Conservation (phyloP, 2,113 vertebrate genomes). For the Ictalurus furcatus region DNA sequence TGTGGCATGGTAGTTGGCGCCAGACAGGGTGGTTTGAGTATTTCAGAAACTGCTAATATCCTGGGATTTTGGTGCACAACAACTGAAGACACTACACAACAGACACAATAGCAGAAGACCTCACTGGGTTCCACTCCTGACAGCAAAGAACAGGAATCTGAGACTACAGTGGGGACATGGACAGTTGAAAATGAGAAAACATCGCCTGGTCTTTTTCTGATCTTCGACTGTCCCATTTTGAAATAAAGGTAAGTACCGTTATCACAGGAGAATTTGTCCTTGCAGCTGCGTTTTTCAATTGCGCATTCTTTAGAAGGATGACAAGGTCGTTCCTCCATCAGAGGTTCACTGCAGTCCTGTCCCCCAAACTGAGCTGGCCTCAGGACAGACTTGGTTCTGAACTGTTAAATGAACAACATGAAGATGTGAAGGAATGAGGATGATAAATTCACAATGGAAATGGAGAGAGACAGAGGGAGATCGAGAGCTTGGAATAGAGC, state of each 20-base stretch:
- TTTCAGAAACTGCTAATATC: not conserved
- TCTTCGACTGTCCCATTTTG: not conserved
- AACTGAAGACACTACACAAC: not conserved
- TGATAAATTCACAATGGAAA: not conserved
- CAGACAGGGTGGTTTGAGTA: not conserved
- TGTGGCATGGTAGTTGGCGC: not conserved
- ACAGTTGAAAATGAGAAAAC: not conserved
- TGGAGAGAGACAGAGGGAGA: slow-evolving; percentile 10
- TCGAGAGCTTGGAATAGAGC: not conserved
- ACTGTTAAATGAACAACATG: slow-evolving; percentile 67
- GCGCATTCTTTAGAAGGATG: slow-evolving; percentile 79
- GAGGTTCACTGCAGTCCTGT: slow-evolving; percentile 69
- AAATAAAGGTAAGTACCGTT: slow-evolving; percentile 71
- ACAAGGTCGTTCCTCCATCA: slow-evolving; percentile 78
- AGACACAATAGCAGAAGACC: not conserved
- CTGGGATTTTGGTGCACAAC: not conserved
- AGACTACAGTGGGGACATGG: not conserved
- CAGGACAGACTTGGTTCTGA: slow-evolving; percentile 73
- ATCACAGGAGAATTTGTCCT: slow-evolving; percentile 81
- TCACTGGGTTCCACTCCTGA: not conserved
- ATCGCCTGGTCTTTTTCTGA: not conserved
- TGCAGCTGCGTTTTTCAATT: slow-evolving; percentile 78
- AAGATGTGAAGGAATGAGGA: not conserved
- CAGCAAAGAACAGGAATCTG: not conserved
- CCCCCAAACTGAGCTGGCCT: slow-evolving; percentile 87